A percentile compares a stretch with the other conserved stretches of the same genome.
Evolutionary conservation across 2,797 vertebrate species (phyloP).

Genomic region (Hippoglossus hippoglossus): DNA sequence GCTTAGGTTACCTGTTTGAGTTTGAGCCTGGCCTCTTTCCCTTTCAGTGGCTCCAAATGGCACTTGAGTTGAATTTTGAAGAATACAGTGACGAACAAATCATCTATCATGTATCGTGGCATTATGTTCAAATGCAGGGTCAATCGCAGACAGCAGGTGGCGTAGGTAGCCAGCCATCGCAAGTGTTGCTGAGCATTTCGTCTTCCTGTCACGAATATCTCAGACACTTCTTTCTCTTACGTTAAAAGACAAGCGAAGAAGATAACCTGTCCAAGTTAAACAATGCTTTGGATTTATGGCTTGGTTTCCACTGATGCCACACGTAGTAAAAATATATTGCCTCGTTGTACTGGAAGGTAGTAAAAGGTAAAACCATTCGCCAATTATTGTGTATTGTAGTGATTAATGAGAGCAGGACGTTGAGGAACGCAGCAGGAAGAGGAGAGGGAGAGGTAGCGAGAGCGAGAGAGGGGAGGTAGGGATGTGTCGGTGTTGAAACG

Average conservation of each 20-base stretch:
- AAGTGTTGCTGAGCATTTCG: constrained; percentile 36
- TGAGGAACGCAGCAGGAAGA: constrained; percentile 43
- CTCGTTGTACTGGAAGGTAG: constrained; percentile 45
- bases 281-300: constrained; percentile 57
- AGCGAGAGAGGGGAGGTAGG: constrained; percentile 24
- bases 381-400: constrained; percentile 57
- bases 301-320: constrained; percentile 57
- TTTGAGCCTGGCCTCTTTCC: constrained; percentile 12
- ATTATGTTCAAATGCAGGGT: constrained; percentile 1
- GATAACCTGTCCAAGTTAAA: constrained; percentile 49
- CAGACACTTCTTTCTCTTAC: constrained; percentile 18
- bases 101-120: not conserved
- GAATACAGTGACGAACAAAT: not conserved
- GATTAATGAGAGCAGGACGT: constrained; percentile 67
- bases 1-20: constrained; percentile 3
- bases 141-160: constrained; percentile 11
- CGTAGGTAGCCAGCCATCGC: not conserved
- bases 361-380: constrained; percentile 60
- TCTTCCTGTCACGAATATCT: constrained; percentile 34
- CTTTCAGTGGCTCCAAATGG: constrained; percentile 6
- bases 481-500: constrained; percentile 57
- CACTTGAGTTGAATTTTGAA: constrained; percentile 11
- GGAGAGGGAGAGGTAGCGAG: constrained; percentile 23
- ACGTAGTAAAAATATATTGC: constrained; percentile 59
- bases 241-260: constrained; percentile 19